phyloP scores from a whole-genome alignment of 2,113 vertebrate species.

The Candoia aspera region DNA sequence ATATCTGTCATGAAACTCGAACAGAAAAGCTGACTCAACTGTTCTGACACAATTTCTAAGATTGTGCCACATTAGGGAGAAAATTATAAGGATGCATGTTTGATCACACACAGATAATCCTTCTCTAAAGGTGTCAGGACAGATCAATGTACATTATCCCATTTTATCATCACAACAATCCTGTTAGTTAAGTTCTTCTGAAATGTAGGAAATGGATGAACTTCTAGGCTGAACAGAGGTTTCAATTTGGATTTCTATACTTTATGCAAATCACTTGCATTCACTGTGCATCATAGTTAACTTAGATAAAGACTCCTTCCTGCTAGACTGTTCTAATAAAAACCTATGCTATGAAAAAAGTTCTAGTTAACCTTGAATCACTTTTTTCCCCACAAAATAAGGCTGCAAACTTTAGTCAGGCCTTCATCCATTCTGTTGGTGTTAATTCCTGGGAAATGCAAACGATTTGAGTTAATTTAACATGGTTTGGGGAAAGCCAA shows the following conservation, averaged over 20 bases:
- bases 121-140: not conserved
- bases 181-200: not conserved
- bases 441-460: not conserved
- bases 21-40: not conserved
- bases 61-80: not conserved
- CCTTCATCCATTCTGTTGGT: not conserved
- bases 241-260: not conserved
- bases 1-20: not conserved
- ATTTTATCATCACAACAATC: not conserved
- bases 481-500: not conserved
- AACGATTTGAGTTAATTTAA: not conserved
- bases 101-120: not conserved
- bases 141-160: not conserved
- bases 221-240: not conserved
- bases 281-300: not conserved
- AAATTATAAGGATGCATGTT: not conserved
- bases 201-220: not conserved
- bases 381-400: not conserved
- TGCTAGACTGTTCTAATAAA: no score
- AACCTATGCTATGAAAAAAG: not conserved
- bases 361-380: not conserved
- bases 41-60: not conserved
- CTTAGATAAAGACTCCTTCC: not conserved
- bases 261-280: not conserved
- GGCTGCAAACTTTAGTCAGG: not conserved